Evolutionary conservation across 2,797 vertebrate species (phyloP), one percentile per base, ranked within the genome.

Genomic region (Streptopelia turtur): DNA sequence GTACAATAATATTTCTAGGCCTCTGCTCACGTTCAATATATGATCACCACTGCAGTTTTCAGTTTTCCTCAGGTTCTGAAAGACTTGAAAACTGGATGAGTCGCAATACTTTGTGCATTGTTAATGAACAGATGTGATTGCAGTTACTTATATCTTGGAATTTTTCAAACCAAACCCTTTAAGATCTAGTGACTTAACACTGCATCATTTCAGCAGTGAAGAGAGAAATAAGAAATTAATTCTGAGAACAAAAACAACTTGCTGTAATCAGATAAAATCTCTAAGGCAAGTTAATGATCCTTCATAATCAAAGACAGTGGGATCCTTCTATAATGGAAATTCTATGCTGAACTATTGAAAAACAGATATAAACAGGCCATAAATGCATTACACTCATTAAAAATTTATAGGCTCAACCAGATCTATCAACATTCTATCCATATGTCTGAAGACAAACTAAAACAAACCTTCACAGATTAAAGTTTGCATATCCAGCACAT

Each of bases 111-210:
- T 87, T 66, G 17, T 14, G 6, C 8, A 23, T 47, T 10, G 8
- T 55, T 13, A 43, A 10, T 31, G 15, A 35, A 37, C 0, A 0
- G 30, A 66, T 70, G 35, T 43, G 47, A n/a, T 16, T 82, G 11
- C 37, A 45, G 17, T 30, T 80, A 5, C 17, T 91, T 83, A 13
- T 5, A 28, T 56, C 15, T 63, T 45, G 83, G 15, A 83, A 68
- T 69, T 93, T 83, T 28, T 70, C 25, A 47, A 43, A 56, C 4
- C 5, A n/a, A 18, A 87, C 4, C 9, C 23, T 64, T 70, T 76
- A 30, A 64, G 11, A 75, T 21, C 1, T 10, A 56, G 27, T n/a
- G 6, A 17, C 9, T 63, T 57, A 28, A 10, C 12, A 81, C 45
- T 61, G 45, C 22, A 89, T 8, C 16, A 43, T 72, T 90, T 77